Evolutionary conservation across 2,113 vertebrate species (phyloP).

Genomic region (Procavia capensis): DNA sequence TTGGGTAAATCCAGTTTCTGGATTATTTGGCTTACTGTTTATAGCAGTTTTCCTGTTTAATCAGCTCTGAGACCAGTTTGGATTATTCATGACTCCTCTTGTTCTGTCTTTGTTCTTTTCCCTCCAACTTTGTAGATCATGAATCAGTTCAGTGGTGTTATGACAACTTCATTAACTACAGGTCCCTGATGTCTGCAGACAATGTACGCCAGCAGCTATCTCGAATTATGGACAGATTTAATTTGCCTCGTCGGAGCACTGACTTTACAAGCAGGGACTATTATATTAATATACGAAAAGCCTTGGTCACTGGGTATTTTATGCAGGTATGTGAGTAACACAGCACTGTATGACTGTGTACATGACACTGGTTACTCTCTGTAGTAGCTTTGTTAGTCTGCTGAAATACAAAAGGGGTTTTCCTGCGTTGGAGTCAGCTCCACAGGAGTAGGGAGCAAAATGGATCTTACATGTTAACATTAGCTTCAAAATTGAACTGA

Average conservation of each 20-base stretch:
- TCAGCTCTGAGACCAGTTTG: slow-evolving; percentile 76
- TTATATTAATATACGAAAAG: slow-evolving; percentile 99
- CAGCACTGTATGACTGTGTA: neutral
- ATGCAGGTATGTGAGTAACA: slow-evolving; percentile 93
- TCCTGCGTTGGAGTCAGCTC: too few species aligned
- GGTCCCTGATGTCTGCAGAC: slow-evolving; percentile 99
- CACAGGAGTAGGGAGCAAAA: too few species aligned
- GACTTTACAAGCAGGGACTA: slow-evolving; percentile 99
- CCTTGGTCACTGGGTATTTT: slow-evolving; percentile 99
- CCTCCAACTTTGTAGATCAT: slow-evolving; percentile 92
- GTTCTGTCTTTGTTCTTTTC: neutral
- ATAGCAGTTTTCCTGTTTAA: slow-evolving; percentile 74
- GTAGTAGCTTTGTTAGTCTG: neutral
- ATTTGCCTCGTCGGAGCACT: slow-evolving; percentile 98
- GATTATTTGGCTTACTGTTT: slow-evolving; percentile 70
- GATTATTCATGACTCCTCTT: slow-evolving; percentile 74
- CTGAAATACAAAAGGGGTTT: neutral
- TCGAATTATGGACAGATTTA: slow-evolving; percentile 99
- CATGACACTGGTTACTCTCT: neutral
- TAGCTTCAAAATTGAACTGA: slow-evolving; percentile 41
- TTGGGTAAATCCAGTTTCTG: slow-evolving; percentile 48
- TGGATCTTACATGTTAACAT: neutral
- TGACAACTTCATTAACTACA: slow-evolving; percentile 99
- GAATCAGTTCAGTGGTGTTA: slow-evolving; percentile 99
- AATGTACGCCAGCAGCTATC: slow-evolving; percentile 99